phyloP scores from a whole-genome alignment of 2,113 vertebrate genomes.

The Syrmaticus mikado region DNA sequence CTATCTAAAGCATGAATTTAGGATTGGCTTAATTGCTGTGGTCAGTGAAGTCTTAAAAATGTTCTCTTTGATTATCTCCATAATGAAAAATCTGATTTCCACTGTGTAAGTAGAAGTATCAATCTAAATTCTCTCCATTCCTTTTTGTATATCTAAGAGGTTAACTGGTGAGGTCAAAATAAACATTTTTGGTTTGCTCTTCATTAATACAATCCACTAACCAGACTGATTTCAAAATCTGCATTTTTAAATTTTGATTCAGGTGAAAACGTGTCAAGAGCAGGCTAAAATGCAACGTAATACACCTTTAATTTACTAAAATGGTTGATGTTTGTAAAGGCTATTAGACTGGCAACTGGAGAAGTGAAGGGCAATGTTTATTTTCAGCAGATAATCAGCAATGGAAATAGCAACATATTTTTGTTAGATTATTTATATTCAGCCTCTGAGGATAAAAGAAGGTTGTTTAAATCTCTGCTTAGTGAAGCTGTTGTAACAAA shows the following conservation, averaged over 20 bases:
- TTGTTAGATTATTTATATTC: background rate
- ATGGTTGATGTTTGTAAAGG: background rate
- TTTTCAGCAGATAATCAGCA: background rate
- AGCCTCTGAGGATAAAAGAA: background rate
- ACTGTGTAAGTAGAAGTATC: background rate
- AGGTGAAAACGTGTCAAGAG: background rate
- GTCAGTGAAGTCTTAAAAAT: conserved; percentile 32
- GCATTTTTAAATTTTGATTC: conserved; percentile 7
- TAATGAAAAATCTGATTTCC: conserved; percentile 45
- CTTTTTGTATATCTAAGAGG: conserved; percentile 11
- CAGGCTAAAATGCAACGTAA: conserved; percentile 2
- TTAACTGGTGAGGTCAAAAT: conserved; percentile 32
- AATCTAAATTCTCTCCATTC: background rate
- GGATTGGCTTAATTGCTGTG: conserved; percentile 41
- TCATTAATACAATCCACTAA: conserved; percentile 7
- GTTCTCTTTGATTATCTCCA: conserved; percentile 24
- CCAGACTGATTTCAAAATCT: conserved; percentile 5
- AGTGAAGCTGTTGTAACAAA: background rate
- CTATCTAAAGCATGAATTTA: conserved; percentile 30
- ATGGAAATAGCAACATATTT: background rate
- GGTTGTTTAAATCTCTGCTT: background rate
- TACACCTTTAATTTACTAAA: background rate
- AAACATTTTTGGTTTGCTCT: background rate
- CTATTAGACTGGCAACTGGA: background rate
- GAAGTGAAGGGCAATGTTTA: background rate